phyloP scores from a whole-genome alignment of 2,113 vertebrate species.

The Variabilichromis moorii region DNA sequence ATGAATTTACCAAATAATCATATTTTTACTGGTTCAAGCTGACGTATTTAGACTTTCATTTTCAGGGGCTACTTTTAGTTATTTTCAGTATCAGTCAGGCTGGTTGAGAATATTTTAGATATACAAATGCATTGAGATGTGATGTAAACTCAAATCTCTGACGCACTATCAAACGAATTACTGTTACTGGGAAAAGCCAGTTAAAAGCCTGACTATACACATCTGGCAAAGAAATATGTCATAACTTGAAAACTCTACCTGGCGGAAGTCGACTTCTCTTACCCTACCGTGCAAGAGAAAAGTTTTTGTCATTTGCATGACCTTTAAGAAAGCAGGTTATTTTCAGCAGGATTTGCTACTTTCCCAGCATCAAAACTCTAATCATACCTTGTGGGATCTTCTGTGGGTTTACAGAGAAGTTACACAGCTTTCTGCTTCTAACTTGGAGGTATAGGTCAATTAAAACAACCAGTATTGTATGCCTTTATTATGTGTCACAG shows the following conservation, averaged over 20 bases:
- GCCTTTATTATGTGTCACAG: not conserved
- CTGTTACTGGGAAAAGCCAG: not conserved
- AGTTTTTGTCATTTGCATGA: rapidly evolving
- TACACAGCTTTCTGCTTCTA: not conserved
- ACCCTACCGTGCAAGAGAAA: not conserved
- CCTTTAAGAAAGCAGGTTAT: not conserved
- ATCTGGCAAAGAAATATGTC: not conserved
- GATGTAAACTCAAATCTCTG: not conserved
- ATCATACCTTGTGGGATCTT: not conserved
- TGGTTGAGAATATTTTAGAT: not conserved
- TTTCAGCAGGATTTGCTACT: not conserved
- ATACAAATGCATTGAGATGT: not conserved
- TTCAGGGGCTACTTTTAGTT: not conserved
- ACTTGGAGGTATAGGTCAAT: not conserved
- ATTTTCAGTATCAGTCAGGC: not conserved
- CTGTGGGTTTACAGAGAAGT: not conserved
- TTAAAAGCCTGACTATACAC: not conserved
- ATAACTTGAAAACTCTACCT: not conserved
- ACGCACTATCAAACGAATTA: not conserved
- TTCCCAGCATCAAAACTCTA: not conserved
- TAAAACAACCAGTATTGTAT: not conserved
- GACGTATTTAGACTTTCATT: not conserved
- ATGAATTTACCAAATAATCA: not conserved
- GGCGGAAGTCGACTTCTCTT: rapidly evolving
- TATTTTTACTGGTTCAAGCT: not conserved